Base-by-base conservation (phyloP, 2,797 vertebrate species). In the Clarias platycephalus region DNA sequence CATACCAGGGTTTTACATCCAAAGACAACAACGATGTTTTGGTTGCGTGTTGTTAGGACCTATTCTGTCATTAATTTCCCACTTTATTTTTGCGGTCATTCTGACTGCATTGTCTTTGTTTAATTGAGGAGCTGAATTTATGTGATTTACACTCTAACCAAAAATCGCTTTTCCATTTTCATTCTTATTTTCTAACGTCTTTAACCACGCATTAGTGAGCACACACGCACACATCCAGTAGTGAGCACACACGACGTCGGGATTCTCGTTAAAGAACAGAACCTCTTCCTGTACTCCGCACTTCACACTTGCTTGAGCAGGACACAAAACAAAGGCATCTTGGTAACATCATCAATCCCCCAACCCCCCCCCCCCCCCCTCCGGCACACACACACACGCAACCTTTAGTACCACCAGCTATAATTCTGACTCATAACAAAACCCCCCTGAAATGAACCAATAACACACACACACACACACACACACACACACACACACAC, bases 251-350 rank as follows among this genome's bases (percentile, higher is more conserved):
- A 62, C 37, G 40, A 91, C 94, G 95, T 96, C 95, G 96, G 95
- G 95, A 91, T 88, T 91, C 91, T 83, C 94, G 94, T 96, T 95
- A 96, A 90, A 92, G 96, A 96, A 94, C 94, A 95, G 92, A 93
- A 91, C 89, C 75, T 90, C 93, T 94, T 95, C 94, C 95, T 93
- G 93, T 91, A 92, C 92, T 90, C 93, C 91, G 89, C 92, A 94
- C 93, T 95, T 94, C 94, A 94, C 94, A 93, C 93, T 95, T 93
- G 93, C 91, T 92, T 93, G 92, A 95, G 93, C 91, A 90, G 89
- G 91, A 92, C 89, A 85, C 87, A 92, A 94, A 95, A 94, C 94
- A 95, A 93, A 94, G 93, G 91, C 89, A 94, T 93, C 93, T 94
- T 91, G 91, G 90, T 80, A 91, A 91, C 74, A 90, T 90, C 89